Evolutionary conservation across 2,888 invertebrate genomes (phyloP).

Genomic region (Caenorhabditis japonica): DNA sequence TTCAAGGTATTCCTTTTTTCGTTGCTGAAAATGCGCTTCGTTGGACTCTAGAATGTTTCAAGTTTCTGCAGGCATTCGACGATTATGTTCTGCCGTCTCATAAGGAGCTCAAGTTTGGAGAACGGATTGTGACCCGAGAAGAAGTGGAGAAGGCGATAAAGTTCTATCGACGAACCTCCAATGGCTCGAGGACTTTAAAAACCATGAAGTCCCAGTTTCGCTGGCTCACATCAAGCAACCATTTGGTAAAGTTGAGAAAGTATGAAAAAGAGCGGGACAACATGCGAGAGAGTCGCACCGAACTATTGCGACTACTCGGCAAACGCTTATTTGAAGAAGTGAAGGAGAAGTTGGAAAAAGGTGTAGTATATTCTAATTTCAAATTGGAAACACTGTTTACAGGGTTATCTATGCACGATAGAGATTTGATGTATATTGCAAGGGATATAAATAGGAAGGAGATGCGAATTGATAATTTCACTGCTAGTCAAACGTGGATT

Average conservation of each 20-base stretch:
- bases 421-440: not conserved
- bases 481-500: slow-evolving; percentile 1
- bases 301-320: not conserved
- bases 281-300: not conserved
- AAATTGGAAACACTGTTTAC: too few relatives aligned
- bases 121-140: not conserved
- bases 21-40: too few relatives aligned
- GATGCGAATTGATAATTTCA: not conserved
- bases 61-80: not conserved
- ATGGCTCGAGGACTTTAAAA: not conserved
- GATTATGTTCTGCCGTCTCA: not conserved
- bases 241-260: not conserved
- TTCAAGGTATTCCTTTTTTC: slow-evolving; percentile 1
- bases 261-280: not conserved
- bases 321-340: not conserved
- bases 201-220: not conserved
- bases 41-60: too few relatives aligned
- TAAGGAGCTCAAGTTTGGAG: not conserved
- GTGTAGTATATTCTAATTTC: too few relatives aligned
- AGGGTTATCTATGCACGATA: not conserved
- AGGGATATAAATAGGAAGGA: not conserved
- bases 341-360: slow-evolving; percentile 4
- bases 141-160: not conserved
- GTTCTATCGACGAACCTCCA: not conserved
- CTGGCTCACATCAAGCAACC: not conserved